Conservation (phyloP, 2,888 invertebrate genomes). For the Penaeus monodon region DNA sequence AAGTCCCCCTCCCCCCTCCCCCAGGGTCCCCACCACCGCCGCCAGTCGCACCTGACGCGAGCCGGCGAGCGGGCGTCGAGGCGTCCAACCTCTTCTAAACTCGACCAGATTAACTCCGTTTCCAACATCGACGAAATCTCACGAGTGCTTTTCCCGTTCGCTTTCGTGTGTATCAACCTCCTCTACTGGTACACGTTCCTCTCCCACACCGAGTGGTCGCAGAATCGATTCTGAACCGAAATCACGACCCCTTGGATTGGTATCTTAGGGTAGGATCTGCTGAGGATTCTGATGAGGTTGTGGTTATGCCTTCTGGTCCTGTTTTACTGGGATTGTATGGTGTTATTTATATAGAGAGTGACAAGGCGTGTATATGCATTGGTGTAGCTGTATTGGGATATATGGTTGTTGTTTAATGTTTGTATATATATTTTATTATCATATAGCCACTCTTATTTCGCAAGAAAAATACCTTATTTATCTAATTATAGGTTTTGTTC, state of each 20-base stretch:
- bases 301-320: no score
- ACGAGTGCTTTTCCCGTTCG: conserved; percentile 45
- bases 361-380: no score
- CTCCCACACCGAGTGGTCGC: conserved; percentile 1
- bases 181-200: conserved; percentile 66
- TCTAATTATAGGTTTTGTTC: no score
- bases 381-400: no score
- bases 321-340: no score
- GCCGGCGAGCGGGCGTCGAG: neutral
- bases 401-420: no score
- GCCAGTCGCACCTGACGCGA: neutral
- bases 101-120: conserved; percentile 78
- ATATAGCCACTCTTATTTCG: no score
- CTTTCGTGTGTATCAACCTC: conserved; percentile 63
- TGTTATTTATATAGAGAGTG: no score
- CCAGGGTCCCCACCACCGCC: neutral
- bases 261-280: neutral
- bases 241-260: neutral
- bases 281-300: no score
- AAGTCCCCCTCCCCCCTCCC: neutral
- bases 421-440: no score
- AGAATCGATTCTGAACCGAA: neutral
- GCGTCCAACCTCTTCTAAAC: conserved; percentile 75
- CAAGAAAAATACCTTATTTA: no score
- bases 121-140: conserved; percentile 70